phyloP scores from a whole-genome alignment of 2,113 vertebrate species.

The Tiliqua scincoides region DNA sequence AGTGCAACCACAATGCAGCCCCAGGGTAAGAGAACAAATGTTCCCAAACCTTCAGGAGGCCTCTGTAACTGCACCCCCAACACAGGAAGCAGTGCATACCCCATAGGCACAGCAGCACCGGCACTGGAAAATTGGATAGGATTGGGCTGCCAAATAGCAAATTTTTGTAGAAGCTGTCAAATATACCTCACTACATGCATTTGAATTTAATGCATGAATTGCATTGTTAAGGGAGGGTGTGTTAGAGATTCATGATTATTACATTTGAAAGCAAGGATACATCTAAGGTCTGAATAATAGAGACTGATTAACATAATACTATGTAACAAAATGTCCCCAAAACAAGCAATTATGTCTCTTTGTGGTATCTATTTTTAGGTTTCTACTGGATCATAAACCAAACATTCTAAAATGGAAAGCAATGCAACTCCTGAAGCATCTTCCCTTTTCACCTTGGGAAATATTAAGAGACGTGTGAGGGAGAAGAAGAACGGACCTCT shows the following conservation, averaged over 20 bases:
- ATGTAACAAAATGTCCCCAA: not conserved
- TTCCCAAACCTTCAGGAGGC: too few species aligned
- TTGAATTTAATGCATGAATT: not conserved
- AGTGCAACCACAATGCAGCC: too few species aligned
- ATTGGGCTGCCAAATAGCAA: too few species aligned
- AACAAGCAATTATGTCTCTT: not conserved
- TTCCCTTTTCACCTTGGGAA: slow-evolving; percentile 20
- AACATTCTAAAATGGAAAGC: slow-evolving; percentile 53
- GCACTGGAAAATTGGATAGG: too few species aligned
- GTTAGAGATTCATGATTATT: not conserved
- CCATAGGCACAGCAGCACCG: too few species aligned
- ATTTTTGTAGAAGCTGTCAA: not conserved
- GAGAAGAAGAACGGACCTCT: slow-evolving; percentile 64
- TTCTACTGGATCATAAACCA: not conserved
- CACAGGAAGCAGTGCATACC: too few species aligned
- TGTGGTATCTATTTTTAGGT: not conserved
- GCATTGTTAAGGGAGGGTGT: not conserved
- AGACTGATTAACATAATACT: not conserved
- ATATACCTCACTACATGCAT: not conserved
- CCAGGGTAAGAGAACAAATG: too few species aligned
- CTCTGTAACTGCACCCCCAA: too few species aligned
- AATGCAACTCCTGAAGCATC: slow-evolving; percentile 12
- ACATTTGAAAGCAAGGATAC: not conserved
- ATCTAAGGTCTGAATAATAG: not conserved
- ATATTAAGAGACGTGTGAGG: slow-evolving; percentile 60